Base-by-base conservation (phyloP, 2,888 invertebrate genomes). In the Pseudeuparius sepicola region DNA sequence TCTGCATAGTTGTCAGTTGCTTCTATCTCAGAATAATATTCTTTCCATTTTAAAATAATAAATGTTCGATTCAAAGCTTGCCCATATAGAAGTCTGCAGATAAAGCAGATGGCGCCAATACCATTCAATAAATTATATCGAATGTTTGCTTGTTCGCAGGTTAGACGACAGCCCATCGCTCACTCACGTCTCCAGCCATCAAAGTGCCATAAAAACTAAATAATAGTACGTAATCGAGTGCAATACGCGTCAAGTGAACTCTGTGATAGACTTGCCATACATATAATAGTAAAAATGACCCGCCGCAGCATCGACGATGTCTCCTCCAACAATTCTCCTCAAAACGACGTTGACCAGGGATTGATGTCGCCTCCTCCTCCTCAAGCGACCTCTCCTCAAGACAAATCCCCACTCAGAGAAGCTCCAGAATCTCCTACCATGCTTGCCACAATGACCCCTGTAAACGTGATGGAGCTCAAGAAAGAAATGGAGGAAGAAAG, bases 401-500 rank as follows among this genome's bases (percentile, higher is more conserved):
- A 57, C 29, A 51, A 61, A 31, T 61, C 64, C 13, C 60, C 69
- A 38, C 28, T 44, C 15, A 48, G 53, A 39, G 66, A 69, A 46
- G 73, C 75, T 26, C 75, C 75, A 31, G 63, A 75, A 64, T 79
- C 73, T 50, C 80, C 79, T 50, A 73, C 80, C 43, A 79, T 86
- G 64, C 68, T 87, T 48, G 83, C 85, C 46, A 86, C 85, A 54
- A 87, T 87, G 86, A 86, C 85, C 41, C 85, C 86, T 37, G 86
- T 86, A 46, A 85, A 82, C 55, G 84, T 85, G 20, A 71, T 84
- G 51, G 84, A 85, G 54, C 70, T 78, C 35, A 63, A 75, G 51
- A 74, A 74, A 39, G 75, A 75, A 53, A 71, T 73, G 67, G 74
- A 73, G 53, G 73, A 71, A 40, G 71, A 73, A 52, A 75, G 77